Evolutionary conservation across 2,113 vertebrate species (phyloP), one percentile per base, ranked within the genome.

Genomic region (Periophthalmus modestus): DNA sequence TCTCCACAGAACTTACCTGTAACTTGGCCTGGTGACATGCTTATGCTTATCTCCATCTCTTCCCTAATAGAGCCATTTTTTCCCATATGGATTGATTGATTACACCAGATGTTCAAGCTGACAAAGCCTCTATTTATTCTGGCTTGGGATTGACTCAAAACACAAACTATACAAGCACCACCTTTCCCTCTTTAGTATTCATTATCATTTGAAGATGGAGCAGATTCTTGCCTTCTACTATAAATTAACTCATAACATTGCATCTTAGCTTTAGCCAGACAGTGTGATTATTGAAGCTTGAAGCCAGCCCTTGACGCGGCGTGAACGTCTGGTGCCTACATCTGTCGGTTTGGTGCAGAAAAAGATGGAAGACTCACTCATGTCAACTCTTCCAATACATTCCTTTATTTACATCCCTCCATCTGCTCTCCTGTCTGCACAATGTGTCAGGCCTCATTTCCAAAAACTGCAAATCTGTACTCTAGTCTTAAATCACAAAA

Each of bases 401-500:
- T 87, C 85, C 85, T 93, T 94, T 93, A 93, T 94, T 93, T 94
- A 92, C 92, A 92, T 89, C 88, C 74, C 81, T 85, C 89, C 74
- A 73, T 85, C 76, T 69, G 73, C 78, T 78, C 74, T 65, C 76
- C 75, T 71, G 68, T 85, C 73, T 80, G 70, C 73, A 79, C 74
- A 72, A 76, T 21, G 43, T 75, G 74, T 81, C 81, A 50, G 84
- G 77, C 80, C 83, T 87, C 80, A 76, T 77, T 87, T 82, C 66
- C 80, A 79, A 52, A 83, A 87, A 79, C 77, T 67, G 67, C 46
- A 43, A 23, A 72, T 80, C 66, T 68, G 43, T 21, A 75, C 67
- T 34, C 24, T 19, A 48, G 48, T 36, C 28, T 58, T 46, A 0
- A 81, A 43, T 61, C 52, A 34, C 62, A 12, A 5, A 72, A 23